Evolutionary conservation across 1,140 invertebrate species (phyloP), one percentile per base, ranked within the genome.

Genomic region (Nasonia giraulti): DNA sequence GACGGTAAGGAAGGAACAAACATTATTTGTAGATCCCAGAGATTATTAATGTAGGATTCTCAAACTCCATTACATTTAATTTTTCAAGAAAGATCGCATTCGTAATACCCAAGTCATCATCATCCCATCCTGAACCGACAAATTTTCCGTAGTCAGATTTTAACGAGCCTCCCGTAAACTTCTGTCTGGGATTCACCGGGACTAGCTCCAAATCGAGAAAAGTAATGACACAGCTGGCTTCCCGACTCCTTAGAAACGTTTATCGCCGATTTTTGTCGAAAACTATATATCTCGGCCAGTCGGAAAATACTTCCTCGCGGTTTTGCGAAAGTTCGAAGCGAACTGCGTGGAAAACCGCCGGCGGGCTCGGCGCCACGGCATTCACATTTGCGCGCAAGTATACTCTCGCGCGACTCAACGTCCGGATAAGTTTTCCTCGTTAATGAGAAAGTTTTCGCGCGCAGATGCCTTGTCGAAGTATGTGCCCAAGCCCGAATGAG

Each of bases 401-500:
- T 6, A 71, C 27, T 31, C 69, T 71, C 8, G 27, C 10, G 27
- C 27, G 2, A 11, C 69, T 12, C 17, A 27, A 71, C 11, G 27
- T 12, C 4, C 69, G 69, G 27, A 3, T 14, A 75, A 75, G 73
- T 75, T 75, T 75, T 40, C 73, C 37, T 75, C 73, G 37, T 75
- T 75, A 75, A 75, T 40, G 73, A 75, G 37, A 75, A 75, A 75
- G 37, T 75, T 75, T 75, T 40, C 31, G 17, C 17, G 69, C 11
- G 69, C 69, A 71, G 69, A 71, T 33, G 31, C 27, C 69, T 71
- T 71, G 14, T n/a, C 55, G 55, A 62, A 62, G 6, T 7, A 20
- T n/a, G 55, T 17, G 47, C 47, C 47, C 47, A 17, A 50, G 47
- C 10, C 47, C 23, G 17, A 71, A 33, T 33, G 27, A 31, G 69